Base-by-base conservation (phyloP, 1,140 invertebrate species). In the Heliconius nattereri region DNA sequence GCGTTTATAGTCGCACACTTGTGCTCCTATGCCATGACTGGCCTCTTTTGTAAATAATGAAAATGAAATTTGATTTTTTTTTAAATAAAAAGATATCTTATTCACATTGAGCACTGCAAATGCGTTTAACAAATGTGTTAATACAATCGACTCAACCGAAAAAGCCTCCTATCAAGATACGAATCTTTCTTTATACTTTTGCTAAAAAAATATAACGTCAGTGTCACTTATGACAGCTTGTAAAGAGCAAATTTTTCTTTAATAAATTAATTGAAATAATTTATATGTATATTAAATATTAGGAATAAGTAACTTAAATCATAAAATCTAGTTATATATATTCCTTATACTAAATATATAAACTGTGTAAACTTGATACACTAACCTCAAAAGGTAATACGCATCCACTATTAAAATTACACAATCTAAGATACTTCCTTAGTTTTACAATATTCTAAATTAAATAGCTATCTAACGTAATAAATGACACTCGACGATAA, bases 381-480 rank as follows among this genome's bases (percentile, higher is more conserved):
- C 60, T 29, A 66, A 66, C 60, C 60, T 66, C 60, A 66, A 66
- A 66, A 66, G 60, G 60, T 66, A 66, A 66, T 66, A 29, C 60
- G 13, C 23, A 29, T 66, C 3, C 60, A 66, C 60, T 66, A 29
- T 19, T 20, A 76, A 71, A 76, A 71, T 76, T 71, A 76, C 75
- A 76, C 75, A 76, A 76, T 70, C 60, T 26, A 19, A 60, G 35
- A 45, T 66, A 45, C 26, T 37, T 75, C 66, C 45, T 76, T 45
- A 70, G 13, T 16, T 70, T 70, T 9, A 40, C 66, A 45, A 20
- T 40, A 23, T 23, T 35, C 70, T 29, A 37, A 70, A 40, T 37
- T 35, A 66, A 60, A 75, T 40, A 45, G 26, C 29, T 26, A 66
- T 66, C 60, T 45, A 76, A 57, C 29, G 40, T 16, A 45, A 60